A percentile compares a stretch with the other conserved stretches of the same genome.
Conservation (phyloP, 2,797 vertebrate genomes). For the Sparidentex hasta region DNA sequence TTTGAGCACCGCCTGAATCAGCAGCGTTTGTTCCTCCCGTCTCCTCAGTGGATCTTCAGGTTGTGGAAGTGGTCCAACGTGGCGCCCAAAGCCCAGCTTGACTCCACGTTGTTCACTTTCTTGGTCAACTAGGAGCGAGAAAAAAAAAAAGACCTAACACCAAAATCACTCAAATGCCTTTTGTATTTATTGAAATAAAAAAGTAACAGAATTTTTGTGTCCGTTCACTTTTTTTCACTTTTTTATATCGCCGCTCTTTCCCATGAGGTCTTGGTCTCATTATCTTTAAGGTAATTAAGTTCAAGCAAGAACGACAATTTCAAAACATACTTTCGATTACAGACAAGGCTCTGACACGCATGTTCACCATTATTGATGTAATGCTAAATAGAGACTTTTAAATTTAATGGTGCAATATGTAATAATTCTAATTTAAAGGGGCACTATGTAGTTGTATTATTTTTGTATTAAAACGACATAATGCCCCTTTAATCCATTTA, state of each 20-base stretch:
- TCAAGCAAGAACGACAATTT: not conserved
- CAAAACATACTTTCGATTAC: fast-evolving
- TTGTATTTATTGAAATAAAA: slow-evolving; percentile 81
- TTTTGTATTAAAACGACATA: no score
- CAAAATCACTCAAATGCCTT: slow-evolving; percentile 74
- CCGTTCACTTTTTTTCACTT: not conserved
- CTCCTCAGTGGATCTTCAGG: slow-evolving; percentile 86
- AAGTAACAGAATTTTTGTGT: slow-evolving; percentile 17
- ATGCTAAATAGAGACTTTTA: not conserved
- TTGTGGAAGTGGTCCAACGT: slow-evolving; percentile 92
- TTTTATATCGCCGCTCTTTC: not conserved
- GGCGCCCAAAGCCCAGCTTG: slow-evolving; percentile 97
- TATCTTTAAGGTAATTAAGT: not conserved
- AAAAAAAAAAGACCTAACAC: slow-evolving; percentile 19
- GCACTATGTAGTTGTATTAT: no score
- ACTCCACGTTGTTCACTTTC: slow-evolving; percentile 95
- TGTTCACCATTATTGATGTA: not conserved
- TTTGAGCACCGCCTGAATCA: slow-evolving; percentile 35
- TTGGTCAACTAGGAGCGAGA: slow-evolving; percentile 89
- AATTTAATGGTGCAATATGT: not conserved
- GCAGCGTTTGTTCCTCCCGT: slow-evolving; percentile 30
- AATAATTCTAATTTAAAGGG: no score
- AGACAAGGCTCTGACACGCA: not conserved
- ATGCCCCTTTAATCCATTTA: no score
- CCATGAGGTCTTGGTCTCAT: not conserved